Evolutionary conservation across 2,888 invertebrate genomes (phyloP).

Genomic region (Stegophylla sp.): DNA sequence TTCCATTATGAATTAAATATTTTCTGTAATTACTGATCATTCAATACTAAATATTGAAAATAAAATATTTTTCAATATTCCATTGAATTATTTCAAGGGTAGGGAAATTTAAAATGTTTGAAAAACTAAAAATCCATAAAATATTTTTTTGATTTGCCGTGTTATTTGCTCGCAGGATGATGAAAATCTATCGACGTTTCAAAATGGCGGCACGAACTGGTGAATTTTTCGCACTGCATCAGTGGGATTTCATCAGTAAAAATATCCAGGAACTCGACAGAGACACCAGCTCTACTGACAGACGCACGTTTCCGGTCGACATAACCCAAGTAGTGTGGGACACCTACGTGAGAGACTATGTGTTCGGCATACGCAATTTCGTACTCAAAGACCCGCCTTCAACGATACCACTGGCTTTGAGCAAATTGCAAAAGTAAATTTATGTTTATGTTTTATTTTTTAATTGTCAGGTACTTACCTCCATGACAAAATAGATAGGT

Average conservation of each 20-base stretch:
- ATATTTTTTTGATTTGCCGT: too few species aligned
- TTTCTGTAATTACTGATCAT: too few species aligned
- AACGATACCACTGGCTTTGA: constrained; percentile 72
- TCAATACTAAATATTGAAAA: too few species aligned
- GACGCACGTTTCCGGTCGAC: constrained; percentile 74
- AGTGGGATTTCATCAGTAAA: constrained; percentile 79
- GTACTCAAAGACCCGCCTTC: constrained; percentile 79
- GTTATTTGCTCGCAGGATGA: constrained; percentile 71
- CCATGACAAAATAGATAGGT: too few species aligned
- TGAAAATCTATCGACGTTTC: constrained; percentile 82
- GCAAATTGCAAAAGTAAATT: constrained; percentile 73
- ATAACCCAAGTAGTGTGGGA: constrained; percentile 77
- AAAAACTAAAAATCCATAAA: not conserved
- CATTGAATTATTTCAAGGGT: not conserved
- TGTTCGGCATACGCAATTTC: constrained; percentile 82
- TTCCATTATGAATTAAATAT: too few species aligned
- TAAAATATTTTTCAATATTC: too few species aligned
- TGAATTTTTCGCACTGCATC: constrained; percentile 83
- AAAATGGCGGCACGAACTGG: constrained; percentile 79
- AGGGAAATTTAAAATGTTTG: not conserved
- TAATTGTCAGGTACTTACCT: too few species aligned
- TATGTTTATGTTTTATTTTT: too few species aligned
- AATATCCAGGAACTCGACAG: constrained; percentile 71
- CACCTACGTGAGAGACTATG: constrained; percentile 78
- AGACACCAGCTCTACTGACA: constrained; percentile 68